phyloP scores from a whole-genome alignment of 1,140 invertebrate species.

The Aphis craccivora region DNA sequence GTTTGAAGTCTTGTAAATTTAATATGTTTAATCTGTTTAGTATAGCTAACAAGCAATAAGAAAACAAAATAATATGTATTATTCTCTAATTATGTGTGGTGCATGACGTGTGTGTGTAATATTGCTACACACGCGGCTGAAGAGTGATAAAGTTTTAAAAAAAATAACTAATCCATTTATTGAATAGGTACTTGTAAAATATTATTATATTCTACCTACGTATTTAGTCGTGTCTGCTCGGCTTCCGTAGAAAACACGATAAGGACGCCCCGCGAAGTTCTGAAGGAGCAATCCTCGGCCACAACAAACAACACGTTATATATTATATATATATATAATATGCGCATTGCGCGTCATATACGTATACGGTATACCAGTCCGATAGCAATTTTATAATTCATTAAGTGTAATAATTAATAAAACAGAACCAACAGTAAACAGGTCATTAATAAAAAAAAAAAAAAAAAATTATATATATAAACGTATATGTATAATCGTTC shows the following conservation, averaged over 20 bases:
- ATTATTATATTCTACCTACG: background rate
- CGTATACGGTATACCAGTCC: background rate
- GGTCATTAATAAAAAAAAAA: conserved; percentile 45
- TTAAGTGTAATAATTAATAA: conserved; percentile 52
- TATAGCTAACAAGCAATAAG: background rate
- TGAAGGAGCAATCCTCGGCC: background rate
- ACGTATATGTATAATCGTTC: background rate
- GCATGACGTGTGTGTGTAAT: background rate
- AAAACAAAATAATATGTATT: background rate
- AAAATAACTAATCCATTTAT: conserved; percentile 13
- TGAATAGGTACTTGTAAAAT: background rate
- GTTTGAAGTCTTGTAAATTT: background rate
- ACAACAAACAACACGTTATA: background rate
- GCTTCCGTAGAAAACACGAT: conserved; percentile 27
- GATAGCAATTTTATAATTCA: conserved; percentile 54
- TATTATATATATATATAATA: background rate
- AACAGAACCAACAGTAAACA: conserved; percentile 47
- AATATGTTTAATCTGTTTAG: background rate
- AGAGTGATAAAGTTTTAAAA: background rate
- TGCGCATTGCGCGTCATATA: background rate
- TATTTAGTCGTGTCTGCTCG: background rate
- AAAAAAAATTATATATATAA: background rate
- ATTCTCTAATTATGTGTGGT: background rate
- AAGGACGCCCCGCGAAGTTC: conserved; percentile 25
- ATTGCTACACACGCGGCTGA: background rate